phyloP scores from a whole-genome alignment of 2,113 vertebrate genomes.

The Eclectus roratus region DNA sequence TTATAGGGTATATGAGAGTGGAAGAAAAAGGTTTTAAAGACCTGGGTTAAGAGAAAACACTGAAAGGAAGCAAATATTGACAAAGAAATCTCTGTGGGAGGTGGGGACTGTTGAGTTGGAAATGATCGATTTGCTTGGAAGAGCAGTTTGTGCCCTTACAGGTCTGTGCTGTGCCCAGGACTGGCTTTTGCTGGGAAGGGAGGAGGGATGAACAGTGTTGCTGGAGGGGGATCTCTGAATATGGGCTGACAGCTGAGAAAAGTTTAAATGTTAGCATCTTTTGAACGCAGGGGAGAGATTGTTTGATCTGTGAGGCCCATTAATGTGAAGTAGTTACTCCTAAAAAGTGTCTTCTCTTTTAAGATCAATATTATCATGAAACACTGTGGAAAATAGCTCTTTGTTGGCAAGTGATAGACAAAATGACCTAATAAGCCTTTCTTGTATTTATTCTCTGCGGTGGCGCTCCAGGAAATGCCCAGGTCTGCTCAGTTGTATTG shows the following conservation, averaged over 20 bases:
- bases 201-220: neutral
- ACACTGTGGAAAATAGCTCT: neutral
- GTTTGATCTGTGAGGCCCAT: neutral
- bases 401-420: neutral
- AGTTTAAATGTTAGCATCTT: neutral
- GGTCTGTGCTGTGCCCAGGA: accelerated
- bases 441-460: neutral
- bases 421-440: neutral
- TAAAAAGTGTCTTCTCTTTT: neutral
- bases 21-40: neutral
- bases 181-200: accelerated
- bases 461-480: neutral
- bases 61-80: neutral
- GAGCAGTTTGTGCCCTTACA: neutral
- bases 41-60: neutral
- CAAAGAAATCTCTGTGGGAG: neutral
- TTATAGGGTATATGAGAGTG: neutral
- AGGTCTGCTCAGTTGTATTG: neutral
- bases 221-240: neutral
- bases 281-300: neutral
- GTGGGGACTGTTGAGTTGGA: neutral
- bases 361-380: neutral
- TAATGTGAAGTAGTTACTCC: neutral
- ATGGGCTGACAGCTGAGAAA: neutral
- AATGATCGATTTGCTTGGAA: accelerated